A percentile compares a stretch with the other conserved stretches of the same genome.
Conservation (phyloP, 2,888 invertebrate genomes). For the Cheilosia grossa region DNA sequence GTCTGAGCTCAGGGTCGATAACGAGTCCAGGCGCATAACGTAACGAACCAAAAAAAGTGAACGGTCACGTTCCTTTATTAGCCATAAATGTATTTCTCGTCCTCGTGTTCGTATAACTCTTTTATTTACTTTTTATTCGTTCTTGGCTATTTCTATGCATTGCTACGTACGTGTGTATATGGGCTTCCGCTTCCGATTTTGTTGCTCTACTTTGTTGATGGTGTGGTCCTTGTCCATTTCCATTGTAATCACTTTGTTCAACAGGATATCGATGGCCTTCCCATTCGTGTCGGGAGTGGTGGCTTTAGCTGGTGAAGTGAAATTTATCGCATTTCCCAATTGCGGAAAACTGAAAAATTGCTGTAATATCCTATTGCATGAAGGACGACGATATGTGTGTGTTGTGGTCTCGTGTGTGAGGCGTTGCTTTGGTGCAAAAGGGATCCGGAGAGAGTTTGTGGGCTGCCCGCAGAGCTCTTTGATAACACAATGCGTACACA, state of each 20-base stretch:
- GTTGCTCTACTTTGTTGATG: neutral
- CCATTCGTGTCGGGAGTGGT: neutral
- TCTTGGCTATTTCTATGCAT: slow-evolving; percentile 31
- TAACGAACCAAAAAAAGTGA: slow-evolving; percentile 57
- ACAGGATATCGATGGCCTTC: slow-evolving; percentile 70
- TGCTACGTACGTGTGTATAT: neutral
- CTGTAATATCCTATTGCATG: slow-evolving; percentile 65
- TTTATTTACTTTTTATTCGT: slow-evolving; percentile 71
- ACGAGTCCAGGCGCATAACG: slow-evolving; percentile 15
- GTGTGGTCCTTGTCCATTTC: slow-evolving; percentile 33
- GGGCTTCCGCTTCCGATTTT: neutral
- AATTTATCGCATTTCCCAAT: slow-evolving; percentile 70
- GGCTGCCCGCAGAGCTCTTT: slow-evolving; percentile 25
- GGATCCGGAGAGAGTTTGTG: slow-evolving; percentile 39
- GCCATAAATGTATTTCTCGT: slow-evolving; percentile 73
- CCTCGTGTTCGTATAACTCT: slow-evolving; percentile 53
- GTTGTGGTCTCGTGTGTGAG: slow-evolving; percentile 20
- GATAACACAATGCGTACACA: neutral
- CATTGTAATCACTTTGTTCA: slow-evolving; percentile 74
- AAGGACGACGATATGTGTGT: slow-evolving; percentile 30
- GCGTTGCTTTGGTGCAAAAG: slow-evolving; percentile 27
- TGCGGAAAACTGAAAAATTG: slow-evolving; percentile 69
- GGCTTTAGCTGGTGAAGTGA: slow-evolving; percentile 21
- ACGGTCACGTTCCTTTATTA: slow-evolving; percentile 73
- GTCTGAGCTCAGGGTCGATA: slow-evolving; percentile 44